phyloP scores from a whole-genome alignment of 2,113 vertebrate genomes.

The Lepus americanus region DNA sequence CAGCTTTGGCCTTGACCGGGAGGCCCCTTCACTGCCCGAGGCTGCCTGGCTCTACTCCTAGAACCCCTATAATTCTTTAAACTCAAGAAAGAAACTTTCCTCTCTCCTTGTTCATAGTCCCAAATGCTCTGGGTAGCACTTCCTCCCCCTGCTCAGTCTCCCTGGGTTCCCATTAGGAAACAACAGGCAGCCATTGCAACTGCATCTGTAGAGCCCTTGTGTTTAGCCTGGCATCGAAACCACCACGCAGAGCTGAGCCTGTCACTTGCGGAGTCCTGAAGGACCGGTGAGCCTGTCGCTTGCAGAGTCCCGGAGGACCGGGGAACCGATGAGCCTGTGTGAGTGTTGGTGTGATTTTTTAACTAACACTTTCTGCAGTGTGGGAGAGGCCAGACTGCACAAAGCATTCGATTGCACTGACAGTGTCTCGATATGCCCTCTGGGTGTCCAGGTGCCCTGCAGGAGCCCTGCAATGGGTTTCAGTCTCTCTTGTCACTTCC shows the following conservation, averaged over 20 bases:
- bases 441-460: neutral
- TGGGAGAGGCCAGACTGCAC: neutral
- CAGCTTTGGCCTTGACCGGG: neutral
- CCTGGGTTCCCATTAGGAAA: neutral
- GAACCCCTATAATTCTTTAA: neutral
- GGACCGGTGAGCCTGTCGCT: rapidly evolving
- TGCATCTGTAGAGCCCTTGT: neutral
- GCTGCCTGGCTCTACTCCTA: neutral
- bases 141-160: neutral
- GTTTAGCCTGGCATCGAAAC: neutral
- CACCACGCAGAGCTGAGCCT: neutral
- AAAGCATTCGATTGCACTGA: neutral
- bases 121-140: neutral
- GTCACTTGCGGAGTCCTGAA: neutral
- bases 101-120: neutral
- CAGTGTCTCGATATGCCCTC: rapidly evolving
- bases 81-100: neutral
- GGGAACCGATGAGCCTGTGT: neutral
- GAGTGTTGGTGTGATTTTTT: neutral
- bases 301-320: no score
- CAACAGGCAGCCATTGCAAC: neutral
- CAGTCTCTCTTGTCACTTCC: neutral
- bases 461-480: no score
- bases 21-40: neutral
- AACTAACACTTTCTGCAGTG: neutral